Evolutionary conservation across 2,113 vertebrate genomes (phyloP), one percentile per base, ranked within the genome.

Genomic region (Tachuris rubrigastra): DNA sequence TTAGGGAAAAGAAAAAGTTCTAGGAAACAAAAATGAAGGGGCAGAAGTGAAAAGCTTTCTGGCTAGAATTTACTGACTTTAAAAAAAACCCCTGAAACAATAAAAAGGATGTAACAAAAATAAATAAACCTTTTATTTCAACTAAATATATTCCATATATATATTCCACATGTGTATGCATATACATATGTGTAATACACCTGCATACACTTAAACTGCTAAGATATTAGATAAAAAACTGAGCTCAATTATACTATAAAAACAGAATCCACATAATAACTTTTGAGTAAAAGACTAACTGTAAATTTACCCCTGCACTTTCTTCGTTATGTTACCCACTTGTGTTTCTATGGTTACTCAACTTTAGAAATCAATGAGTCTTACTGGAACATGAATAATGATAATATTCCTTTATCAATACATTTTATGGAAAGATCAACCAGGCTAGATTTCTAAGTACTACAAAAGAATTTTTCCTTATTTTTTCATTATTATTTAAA

Each of bases 311-410:
- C 81, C 60, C 47, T 90, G 31, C 28, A 84, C 12, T 42, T 91
- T 86, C 67, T 80, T 91, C 67, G 35, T 63, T 86, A 76, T 86
- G 63, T 74, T 92, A 92, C 47, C 53, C 80, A 87, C 65, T 84
- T 84, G 73, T 84, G 92, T 95, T 93, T 90, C 96, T 66, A 94
- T 87, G 65, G 93, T 93, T 94, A 96, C 83, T 66, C 66, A 85
- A 35, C 79, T 95, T 90, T 62, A 87, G 68, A 95, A 93, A 67
- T 85, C 88, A 78, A 58, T 23, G 25, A 87, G 53, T 75, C 56
- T 95, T 87, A 46, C 25, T 23, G 30, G 27, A 81, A 87, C 25
- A 74, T 84, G 52, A 78, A 95, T 81, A 95, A 90, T 63, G 42
- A 91, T 39, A 42, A 66, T 28, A 63, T 4, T 77, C 81, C 63